These are phyloP conservation scores for Bursaphelenchus okinawaensis DNA, from an alignment of 2,888 invertebrate species.

Conservation along the genomic window DNA sequence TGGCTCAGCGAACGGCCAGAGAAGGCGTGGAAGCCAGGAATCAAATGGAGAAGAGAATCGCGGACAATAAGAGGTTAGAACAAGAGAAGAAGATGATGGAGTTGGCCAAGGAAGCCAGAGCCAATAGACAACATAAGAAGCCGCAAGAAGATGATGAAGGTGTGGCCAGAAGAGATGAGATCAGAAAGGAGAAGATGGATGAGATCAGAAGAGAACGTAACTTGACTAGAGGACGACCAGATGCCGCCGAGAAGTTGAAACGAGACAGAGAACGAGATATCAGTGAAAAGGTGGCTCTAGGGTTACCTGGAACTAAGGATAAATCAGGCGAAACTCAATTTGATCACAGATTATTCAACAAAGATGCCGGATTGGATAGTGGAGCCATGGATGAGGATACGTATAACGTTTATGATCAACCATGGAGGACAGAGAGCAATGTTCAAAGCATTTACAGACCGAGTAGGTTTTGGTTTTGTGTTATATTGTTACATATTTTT, in stretches of 20 bases:
- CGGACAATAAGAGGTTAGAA: slow-evolving; percentile 80
- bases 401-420: slow-evolving; percentile 95
- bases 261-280: slow-evolving; percentile 90
- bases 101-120: slow-evolving; percentile 69
- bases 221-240: slow-evolving; percentile 84
- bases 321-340: slow-evolving; percentile 64
- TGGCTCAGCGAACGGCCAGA: slow-evolving; percentile 91
- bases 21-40: slow-evolving; percentile 95
- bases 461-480: slow-evolving; percentile 61
- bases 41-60: slow-evolving; percentile 87
- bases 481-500: no score
- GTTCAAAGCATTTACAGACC: slow-evolving; percentile 85
- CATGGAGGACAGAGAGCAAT: slow-evolving; percentile 84
- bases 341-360: slow-evolving; percentile 91
- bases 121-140: slow-evolving; percentile 15
- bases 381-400: slow-evolving; percentile 87
- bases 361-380: slow-evolving; percentile 74
- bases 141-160: slow-evolving; percentile 24
- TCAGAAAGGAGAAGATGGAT: slow-evolving; percentile 49
- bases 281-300: slow-evolving; percentile 94
- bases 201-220: slow-evolving; percentile 72
- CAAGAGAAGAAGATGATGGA: slow-evolving; percentile 78
- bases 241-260: slow-evolving; percentile 78
- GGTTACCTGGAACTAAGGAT: slow-evolving; percentile 75
- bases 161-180: slow-evolving; percentile 70